Evolutionary conservation across 2,888 invertebrate species (phyloP), one percentile per base, ranked within the genome.

Genomic region (Drosophila rubida): DNA sequence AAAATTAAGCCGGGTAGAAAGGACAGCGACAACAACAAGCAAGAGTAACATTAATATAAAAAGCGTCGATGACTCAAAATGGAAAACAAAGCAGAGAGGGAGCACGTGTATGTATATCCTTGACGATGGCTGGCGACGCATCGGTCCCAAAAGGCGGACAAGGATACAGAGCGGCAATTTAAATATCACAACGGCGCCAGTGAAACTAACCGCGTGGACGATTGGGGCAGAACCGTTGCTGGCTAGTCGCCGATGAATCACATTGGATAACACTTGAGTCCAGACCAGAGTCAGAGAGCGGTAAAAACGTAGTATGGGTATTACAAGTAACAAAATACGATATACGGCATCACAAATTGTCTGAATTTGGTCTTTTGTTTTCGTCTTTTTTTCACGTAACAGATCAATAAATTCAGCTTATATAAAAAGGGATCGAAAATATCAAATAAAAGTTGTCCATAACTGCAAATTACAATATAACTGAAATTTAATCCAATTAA

Each of bases 181-280:
- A 75, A 87, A 87, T 75, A 79, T 70, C 81, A 78, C 74, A 80
- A 80, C 82, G 90, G 90, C 90, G 89, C 89, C 90, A 90, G 79
- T 76, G 62, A 67, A 82, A 82, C 79, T 72, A 75, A 82, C 80
- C 82, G 67, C 82, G 80, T 80, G 76, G 59, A 70, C 53, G 45
- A 39, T 57, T 55, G 27, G 54, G 30, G 58, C 32, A 48, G 45
- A 50, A 46, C 54, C 25, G 25, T 25, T 7, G 6, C 25, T 25
- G 25, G 25, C 25, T 25, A 41, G 62, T 49, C 55, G 48, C 65
- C 74, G 85, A 86, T 86, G 86, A 86, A 80, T 83, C 83, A 83
- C 78, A 67, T 65, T 60, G 58, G 69, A 37, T 4, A 37, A 69
- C 50, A 57, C 25, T 11, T 9, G 63, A 53, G 59, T 53, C 9